Conservation (phyloP, 2,888 invertebrate species). For the Andrena flavipes region DNA sequence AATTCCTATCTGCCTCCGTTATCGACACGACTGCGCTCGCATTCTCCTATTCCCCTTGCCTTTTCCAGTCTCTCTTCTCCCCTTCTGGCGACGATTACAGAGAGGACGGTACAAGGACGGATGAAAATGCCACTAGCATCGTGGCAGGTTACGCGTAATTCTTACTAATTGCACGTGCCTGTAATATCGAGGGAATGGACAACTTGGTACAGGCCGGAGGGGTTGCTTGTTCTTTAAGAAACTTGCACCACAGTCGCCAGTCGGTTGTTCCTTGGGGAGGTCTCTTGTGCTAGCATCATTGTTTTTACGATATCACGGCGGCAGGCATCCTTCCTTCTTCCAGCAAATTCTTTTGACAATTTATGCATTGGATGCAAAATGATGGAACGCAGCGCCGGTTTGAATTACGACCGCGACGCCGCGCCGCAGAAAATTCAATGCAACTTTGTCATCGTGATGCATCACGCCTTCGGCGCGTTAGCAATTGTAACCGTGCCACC, state of each 20-base stretch:
- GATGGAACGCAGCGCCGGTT: slow-evolving; percentile 29
- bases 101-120: neutral
- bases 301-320: neutral
- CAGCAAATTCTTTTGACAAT: slow-evolving; percentile 26
- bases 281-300: neutral
- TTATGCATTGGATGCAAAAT: slow-evolving; percentile 47
- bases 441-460: slow-evolving; percentile 26
- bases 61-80: neutral
- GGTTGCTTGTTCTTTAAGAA: no score
- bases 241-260: no score
- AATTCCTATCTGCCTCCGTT: slow-evolving; percentile 40
- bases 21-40: slow-evolving; percentile 19
- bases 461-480: slow-evolving; percentile 9
- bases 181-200: no score
- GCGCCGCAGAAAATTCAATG: slow-evolving; percentile 36
- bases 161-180: no score
- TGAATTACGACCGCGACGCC: slow-evolving; percentile 32
- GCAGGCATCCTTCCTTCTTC: slow-evolving; percentile 3
- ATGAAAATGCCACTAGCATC: slow-evolving; percentile 13
- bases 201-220: no score
- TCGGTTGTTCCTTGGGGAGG: neutral
- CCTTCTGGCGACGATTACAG: slow-evolving; percentile 4
- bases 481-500: neutral
- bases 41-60: neutral
- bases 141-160: slow-evolving; percentile 31